A percentile compares a stretch with the other conserved stretches of the same genome.
phyloP scores from a whole-genome alignment of 2,888 invertebrate genomes.

The Tetragonisca angustula region DNA sequence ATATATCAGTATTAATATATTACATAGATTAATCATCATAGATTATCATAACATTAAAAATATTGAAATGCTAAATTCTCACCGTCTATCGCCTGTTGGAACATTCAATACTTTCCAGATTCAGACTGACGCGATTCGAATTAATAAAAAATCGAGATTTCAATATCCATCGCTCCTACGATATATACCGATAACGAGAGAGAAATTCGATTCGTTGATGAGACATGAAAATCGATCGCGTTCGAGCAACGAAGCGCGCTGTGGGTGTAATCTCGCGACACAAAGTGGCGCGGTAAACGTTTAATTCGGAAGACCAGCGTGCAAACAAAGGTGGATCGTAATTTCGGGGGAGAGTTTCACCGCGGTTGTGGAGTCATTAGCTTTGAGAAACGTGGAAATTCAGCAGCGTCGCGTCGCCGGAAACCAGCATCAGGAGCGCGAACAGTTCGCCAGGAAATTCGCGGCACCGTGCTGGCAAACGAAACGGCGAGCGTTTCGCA shows the following conservation, averaged over 20 bases:
- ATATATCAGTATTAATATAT: too few relatives aligned
- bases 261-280: not conserved
- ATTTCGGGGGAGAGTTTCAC: not conserved
- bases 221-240: not conserved
- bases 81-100: too few relatives aligned
- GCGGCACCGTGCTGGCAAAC: conserved; percentile 9
- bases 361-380: conserved; percentile 12
- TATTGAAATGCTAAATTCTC: too few relatives aligned
- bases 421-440: not conserved
- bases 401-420: not conserved
- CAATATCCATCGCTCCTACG: too few relatives aligned
- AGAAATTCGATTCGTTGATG: not conserved
- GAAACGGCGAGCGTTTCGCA: conserved; percentile 16
- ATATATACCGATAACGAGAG: not conserved
- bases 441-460: not conserved
- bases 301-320: conserved; percentile 22
- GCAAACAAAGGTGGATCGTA: conserved; percentile 14
- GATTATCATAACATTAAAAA: too few relatives aligned
- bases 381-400: not conserved
- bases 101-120: too few relatives aligned
- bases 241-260: not conserved
- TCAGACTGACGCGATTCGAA: too few relatives aligned
- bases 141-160: too few relatives aligned
- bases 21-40: too few relatives aligned
- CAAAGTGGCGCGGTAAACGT: not conserved